These are phyloP conservation scores for Arge pagana DNA, from an alignment of 2,888 invertebrate genomes.

Conservation along the genomic window DNA sequence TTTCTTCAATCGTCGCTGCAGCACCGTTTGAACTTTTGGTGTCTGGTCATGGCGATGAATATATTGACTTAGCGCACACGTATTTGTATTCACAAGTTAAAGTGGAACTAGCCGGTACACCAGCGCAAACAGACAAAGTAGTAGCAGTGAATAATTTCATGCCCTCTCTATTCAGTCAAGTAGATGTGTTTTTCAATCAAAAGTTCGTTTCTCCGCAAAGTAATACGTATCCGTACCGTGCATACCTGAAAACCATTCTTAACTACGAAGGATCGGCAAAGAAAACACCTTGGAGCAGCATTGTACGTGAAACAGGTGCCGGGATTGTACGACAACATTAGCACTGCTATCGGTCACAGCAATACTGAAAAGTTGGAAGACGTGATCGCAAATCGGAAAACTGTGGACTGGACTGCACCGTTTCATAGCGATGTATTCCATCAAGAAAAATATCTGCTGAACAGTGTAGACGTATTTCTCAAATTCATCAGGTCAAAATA, in stretches of 20 bases:
- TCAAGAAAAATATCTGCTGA: constrained; percentile 28
- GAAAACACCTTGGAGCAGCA: too few relatives aligned
- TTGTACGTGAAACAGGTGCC: too few relatives aligned
- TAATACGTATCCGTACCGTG: constrained; percentile 32
- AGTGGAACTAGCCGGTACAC: too few relatives aligned
- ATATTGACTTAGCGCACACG: constrained; percentile 12
- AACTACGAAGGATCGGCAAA: too few relatives aligned
- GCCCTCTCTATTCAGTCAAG: constrained; percentile 34
- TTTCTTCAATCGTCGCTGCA: neutral
- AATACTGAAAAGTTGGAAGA: too few relatives aligned
- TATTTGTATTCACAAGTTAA: too few relatives aligned
- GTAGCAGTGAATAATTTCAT: constrained; percentile 34
- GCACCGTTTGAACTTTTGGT: neutral
- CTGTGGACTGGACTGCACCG: constrained; percentile 17
- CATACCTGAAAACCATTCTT: constrained; percentile 32
- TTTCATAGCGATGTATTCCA: constrained; percentile 26
- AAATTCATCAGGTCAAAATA: constrained; percentile 23
- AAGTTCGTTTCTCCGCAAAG: constrained; percentile 32
- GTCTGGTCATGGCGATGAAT: constrained; percentile 3
- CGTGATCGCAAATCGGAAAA: neutral
- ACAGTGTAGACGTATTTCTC: constrained; percentile 25
- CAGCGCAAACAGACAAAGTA: too few relatives aligned
- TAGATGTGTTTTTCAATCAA: constrained; percentile 35
- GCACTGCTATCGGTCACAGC: too few relatives aligned
- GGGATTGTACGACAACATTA: too few relatives aligned